These are phyloP conservation scores for Sakesphorus luctuosus DNA, from an alignment of 2,113 vertebrate genomes.

Conservation along the genomic window DNA sequence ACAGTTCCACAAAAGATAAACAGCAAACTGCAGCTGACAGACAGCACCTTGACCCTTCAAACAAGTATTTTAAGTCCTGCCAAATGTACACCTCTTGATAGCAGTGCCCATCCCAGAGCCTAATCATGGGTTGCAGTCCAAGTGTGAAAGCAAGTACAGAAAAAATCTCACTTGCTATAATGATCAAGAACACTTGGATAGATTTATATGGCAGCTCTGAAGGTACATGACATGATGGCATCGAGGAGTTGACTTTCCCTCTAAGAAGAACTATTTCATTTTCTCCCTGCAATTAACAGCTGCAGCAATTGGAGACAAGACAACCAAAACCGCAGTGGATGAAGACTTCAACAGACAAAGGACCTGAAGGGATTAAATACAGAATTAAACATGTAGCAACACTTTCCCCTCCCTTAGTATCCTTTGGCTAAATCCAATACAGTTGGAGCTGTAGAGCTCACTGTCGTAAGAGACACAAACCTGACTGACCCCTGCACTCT, in stretches of 20 bases:
- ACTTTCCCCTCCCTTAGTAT: neutral
- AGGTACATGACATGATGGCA: neutral
- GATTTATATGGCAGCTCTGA: neutral
- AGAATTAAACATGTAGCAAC: neutral
- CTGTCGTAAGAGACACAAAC: neutral
- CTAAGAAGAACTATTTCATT: neutral
- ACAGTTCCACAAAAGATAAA: neutral
- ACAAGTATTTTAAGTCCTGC: neutral
- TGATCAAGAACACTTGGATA: neutral
- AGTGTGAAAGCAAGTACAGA: neutral
- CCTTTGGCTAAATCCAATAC: neutral
- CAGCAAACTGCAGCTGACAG: neutral
- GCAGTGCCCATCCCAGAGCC: neutral
- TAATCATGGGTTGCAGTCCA: neutral
- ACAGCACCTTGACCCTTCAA: neutral
- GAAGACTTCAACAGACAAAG: neutral
- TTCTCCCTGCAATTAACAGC: neutral
- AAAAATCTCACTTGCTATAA: neutral
- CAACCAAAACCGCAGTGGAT: neutral
- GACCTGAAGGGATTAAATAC: neutral
- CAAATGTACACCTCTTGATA: neutral
- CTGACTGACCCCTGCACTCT: neutral
- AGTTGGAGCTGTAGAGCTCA: neutral
- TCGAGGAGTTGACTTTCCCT: neutral
- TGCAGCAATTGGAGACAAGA: neutral